These are phyloP conservation scores for Oryzias dopingdopingensis DNA, from an alignment of 2,797 vertebrate genomes.

Conservation along the genomic window DNA sequence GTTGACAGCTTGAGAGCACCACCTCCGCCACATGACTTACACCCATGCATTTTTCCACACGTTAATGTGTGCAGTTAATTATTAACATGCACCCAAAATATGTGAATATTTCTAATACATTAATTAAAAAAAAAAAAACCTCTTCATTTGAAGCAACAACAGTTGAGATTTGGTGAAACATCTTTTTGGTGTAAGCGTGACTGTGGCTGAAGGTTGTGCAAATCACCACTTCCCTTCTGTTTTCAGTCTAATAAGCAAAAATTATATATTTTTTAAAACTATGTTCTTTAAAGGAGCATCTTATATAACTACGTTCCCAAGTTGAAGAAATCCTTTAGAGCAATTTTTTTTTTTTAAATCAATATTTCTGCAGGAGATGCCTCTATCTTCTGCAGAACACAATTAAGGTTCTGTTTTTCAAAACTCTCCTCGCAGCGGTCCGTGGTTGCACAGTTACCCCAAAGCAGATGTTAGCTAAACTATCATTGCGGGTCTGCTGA, in stretches of 20 bases:
- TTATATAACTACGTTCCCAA: background rate
- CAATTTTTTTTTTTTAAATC: background rate
- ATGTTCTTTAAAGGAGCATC: no score
- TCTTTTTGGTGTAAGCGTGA: constrained; percentile 43
- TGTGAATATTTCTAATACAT: no score
- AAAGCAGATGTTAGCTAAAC: constrained; percentile 26
- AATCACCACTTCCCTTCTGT: constrained; percentile 78
- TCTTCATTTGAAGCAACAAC: constrained; percentile 8
- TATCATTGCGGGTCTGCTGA: constrained; percentile 18
- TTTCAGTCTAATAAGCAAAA: constrained; percentile 15
- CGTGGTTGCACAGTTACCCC: constrained; percentile 22
- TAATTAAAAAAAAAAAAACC: background rate
- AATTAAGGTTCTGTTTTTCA: constrained; percentile 32
- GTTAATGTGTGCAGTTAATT: background rate
- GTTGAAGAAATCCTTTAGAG: constrained; percentile 12
- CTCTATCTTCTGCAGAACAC: constrained; percentile 4
- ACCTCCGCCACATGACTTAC: constrained; percentile 78
- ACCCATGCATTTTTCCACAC: constrained; percentile 28
- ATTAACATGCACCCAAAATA: background rate
- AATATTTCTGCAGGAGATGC: no score
- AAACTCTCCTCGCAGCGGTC: constrained; percentile 22
- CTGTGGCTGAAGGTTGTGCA: constrained; percentile 83
- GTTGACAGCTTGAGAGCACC: constrained; percentile 91
- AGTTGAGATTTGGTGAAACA: constrained; percentile 24
- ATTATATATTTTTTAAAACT: no score